Evolutionary conservation across 1,140 invertebrate species (phyloP).

Genomic region (Drosophila saltans): DNA sequence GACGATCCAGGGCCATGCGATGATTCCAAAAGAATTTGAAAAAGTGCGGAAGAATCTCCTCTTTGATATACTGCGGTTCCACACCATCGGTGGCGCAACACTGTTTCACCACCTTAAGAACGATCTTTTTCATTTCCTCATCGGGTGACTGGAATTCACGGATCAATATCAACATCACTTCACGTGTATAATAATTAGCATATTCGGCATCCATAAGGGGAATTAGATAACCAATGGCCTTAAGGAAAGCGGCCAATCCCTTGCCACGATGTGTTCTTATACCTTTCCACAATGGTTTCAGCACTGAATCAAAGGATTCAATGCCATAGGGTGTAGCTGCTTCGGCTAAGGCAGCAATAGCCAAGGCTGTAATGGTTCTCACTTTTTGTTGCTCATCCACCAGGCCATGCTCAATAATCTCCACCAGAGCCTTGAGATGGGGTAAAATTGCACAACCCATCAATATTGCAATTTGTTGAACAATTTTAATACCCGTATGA

Average conservation of each 20-base stretch:
- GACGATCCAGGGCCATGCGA: slow-evolving; percentile 98
- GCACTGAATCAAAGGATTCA: slow-evolving; percentile 99
- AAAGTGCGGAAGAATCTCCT: slow-evolving; percentile 99
- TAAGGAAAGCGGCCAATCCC: slow-evolving; percentile 99
- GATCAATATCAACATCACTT: slow-evolving; percentile 99
- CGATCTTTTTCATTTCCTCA: slow-evolving; percentile 99
- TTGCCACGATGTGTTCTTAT: slow-evolving; percentile 99
- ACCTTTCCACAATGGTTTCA: slow-evolving; percentile 99
- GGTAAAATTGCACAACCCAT: slow-evolving; percentile 99
- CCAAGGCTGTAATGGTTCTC: slow-evolving; percentile 98
- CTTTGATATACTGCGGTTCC: slow-evolving; percentile 99
- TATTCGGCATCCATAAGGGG: slow-evolving; percentile 99
- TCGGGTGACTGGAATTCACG: slow-evolving; percentile 99
- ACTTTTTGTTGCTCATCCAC: slow-evolving; percentile 95
- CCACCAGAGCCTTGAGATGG: slow-evolving; percentile 98
- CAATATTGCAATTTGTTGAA: slow-evolving; percentile 99
- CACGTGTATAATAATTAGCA: slow-evolving; percentile 99
- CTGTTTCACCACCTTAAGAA: slow-evolving; percentile 99
- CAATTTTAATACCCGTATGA: slow-evolving; percentile 99
- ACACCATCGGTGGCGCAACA: slow-evolving; percentile 99
- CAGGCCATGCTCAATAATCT: slow-evolving; percentile 99
- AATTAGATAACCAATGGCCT: slow-evolving; percentile 99
- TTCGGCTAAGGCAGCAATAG: slow-evolving; percentile 98
- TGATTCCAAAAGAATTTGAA: slow-evolving; percentile 99
- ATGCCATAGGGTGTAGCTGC: slow-evolving; percentile 99